These are phyloP conservation scores for Thamnophis sirtalis DNA, from an alignment of 2,113 vertebrate genomes.

Conservation along the genomic window DNA sequence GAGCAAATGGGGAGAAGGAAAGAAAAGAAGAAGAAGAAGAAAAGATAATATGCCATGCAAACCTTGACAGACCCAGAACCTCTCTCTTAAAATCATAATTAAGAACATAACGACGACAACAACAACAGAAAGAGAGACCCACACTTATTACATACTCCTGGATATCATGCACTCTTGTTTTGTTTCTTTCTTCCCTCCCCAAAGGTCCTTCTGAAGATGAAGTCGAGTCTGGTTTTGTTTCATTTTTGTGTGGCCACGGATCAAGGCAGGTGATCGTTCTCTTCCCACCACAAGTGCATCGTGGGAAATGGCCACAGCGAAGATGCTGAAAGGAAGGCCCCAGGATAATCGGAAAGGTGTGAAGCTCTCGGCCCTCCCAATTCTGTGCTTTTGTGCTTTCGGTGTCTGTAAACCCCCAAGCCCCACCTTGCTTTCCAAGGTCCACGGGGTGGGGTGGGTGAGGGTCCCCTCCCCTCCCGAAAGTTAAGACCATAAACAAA, in stretches of 20 bases:
- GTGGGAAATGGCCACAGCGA: constrained; percentile 10
- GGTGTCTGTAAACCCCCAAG: not conserved
- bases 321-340: constrained; percentile 25
- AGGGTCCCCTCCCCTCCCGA: not conserved
- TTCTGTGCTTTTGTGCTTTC: constrained; percentile 18
- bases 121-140: constrained; percentile 48
- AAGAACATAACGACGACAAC: constrained; percentile 32
- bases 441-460: not conserved
- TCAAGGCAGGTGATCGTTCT: not conserved
- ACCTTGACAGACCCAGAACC: not conserved
- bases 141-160: constrained; percentile 39
- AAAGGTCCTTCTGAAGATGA: constrained; percentile 17
- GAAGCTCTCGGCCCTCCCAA: too few relatives aligned
- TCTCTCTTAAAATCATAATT: not conserved
- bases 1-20: not conserved
- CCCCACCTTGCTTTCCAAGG: not conserved
- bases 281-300: not conserved
- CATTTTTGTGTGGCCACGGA: not conserved
- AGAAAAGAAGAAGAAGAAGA: not conserved
- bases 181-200: constrained; percentile 11
- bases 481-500: constrained; percentile 61
- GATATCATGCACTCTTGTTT: constrained; percentile 14
- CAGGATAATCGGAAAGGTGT: constrained; percentile 2
- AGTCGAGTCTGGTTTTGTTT: not conserved
- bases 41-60: constrained; percentile 40